phyloP scores from a whole-genome alignment of 1,140 invertebrate species.

The Apolygus lucorum region DNA sequence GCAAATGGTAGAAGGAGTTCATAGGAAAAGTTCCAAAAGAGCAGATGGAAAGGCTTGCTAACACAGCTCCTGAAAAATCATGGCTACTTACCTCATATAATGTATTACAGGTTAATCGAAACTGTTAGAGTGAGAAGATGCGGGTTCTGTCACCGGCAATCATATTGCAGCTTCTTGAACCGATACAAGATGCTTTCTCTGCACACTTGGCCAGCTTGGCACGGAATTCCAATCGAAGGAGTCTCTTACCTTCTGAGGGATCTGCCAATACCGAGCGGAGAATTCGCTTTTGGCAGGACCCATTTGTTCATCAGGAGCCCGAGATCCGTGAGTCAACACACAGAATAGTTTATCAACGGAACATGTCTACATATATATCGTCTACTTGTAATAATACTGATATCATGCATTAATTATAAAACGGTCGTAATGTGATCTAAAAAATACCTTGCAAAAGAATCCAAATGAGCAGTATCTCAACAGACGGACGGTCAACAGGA shows the following conservation, averaged over 20 bases:
- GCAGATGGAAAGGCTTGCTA: no score
- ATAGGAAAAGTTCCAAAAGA: no score
- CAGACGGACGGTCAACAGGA: no score
- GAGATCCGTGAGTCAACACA: constrained; percentile 47
- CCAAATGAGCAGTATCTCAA: no score
- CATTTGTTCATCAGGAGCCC: constrained; percentile 68
- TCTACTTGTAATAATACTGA: neutral
- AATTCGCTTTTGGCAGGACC: constrained; percentile 64
- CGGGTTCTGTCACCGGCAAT: constrained; percentile 56
- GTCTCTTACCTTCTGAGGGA: constrained; percentile 55
- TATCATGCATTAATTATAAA: neutral
- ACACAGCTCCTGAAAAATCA: no score
- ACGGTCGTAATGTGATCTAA: no score
- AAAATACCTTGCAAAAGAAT: no score
- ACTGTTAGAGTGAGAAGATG: constrained; percentile 54
- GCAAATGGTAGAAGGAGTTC: no score
- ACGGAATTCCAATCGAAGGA: constrained; percentile 51
- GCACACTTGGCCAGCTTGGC: constrained; percentile 64
- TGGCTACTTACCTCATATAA: no score
- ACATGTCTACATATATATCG: neutral
- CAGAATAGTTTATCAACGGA: neutral
- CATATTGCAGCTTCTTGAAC: constrained; percentile 53
- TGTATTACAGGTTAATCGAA: constrained; percentile 54
- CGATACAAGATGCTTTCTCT: constrained; percentile 65
- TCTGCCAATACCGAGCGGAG: constrained; percentile 59